Evolutionary conservation across 2,797 vertebrate genomes (phyloP), one percentile per base, ranked within the genome.

Genomic region (Sebastiscus albofasciatus): DNA sequence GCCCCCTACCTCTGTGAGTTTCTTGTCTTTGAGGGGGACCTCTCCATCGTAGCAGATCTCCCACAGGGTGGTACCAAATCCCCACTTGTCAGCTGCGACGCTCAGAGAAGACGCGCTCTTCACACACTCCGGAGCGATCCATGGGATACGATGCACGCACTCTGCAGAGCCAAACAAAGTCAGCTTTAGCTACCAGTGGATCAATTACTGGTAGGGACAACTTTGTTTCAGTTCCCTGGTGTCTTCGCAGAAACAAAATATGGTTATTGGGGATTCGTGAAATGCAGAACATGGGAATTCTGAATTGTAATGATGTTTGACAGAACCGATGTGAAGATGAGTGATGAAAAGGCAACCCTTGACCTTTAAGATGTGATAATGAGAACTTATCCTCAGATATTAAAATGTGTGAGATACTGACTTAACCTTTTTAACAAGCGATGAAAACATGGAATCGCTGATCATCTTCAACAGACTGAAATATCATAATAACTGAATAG

Each of bases 1-100:
- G 58, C 22, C 20, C 2, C 52, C 81, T 90, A 99, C 98, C 97
- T 99, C 98, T 13, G 97, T 97, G 18, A 99, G 95, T 0, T 97
- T 99, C 95, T 98, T 99, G 69, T 99, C 98, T 88, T 99, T 98
- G 26, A 99, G 96, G 0, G 99, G 99, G 4, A 96, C 95, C 83
- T 99, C 98, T 85, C 99, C 99, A 4, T 99, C 97, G 4, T 99
- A 99, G 91, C 98, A 99, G 91, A 99, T 99, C 89, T 99, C 98
- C 99, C 98, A 99, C 92, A 99, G 97, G 0, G 99, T 99, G 36
- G 98, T 99, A 8, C 98, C 99, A 70, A 99, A 99, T 56, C 98
- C 97, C 99, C 99, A 99, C 67, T 99, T 99, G 58, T 99, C 99
- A 2, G 97, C 97, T 2, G 98, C 97, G 29, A 99, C 89, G 0